Evolutionary conservation across 2,113 vertebrate genomes (phyloP).

Genomic region (Artemisiospiza belli): DNA sequence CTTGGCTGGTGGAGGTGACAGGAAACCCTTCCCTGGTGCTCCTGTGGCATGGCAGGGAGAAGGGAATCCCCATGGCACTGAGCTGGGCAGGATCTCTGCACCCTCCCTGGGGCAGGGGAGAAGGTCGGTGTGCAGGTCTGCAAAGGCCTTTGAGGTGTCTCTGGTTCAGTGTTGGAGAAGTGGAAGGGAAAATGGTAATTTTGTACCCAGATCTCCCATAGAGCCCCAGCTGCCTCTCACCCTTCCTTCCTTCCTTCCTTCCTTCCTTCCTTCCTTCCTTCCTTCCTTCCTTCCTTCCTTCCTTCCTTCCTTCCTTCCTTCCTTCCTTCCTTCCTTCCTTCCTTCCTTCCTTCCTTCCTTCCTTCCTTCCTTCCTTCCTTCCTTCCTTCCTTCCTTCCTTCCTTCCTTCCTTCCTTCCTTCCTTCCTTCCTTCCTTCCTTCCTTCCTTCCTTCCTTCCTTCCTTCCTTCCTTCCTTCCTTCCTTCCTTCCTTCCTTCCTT

Average conservation of each 20-base stretch:
- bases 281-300: too few species aligned
- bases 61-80: fast-evolving
- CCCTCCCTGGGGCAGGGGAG: fast-evolving
- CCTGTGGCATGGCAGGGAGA: fast-evolving
- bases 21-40: not conserved
- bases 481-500: too few species aligned
- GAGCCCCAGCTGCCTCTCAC: not conserved
- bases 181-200: not conserved
- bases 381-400: too few species aligned
- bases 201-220: not conserved
- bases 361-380: too few species aligned
- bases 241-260: too few species aligned
- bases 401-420: too few species aligned
- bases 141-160: not conserved
- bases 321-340: too few species aligned
- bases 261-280: too few species aligned
- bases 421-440: too few species aligned
- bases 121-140: not conserved
- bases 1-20: not conserved
- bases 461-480: too few species aligned
- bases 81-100: not conserved
- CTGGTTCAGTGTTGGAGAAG: not conserved
- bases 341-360: too few species aligned
- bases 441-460: fast-evolving
- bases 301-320: too few species aligned